phyloP scores from a whole-genome alignment of 2,888 invertebrate genomes.

The Spodoptera littoralis region DNA sequence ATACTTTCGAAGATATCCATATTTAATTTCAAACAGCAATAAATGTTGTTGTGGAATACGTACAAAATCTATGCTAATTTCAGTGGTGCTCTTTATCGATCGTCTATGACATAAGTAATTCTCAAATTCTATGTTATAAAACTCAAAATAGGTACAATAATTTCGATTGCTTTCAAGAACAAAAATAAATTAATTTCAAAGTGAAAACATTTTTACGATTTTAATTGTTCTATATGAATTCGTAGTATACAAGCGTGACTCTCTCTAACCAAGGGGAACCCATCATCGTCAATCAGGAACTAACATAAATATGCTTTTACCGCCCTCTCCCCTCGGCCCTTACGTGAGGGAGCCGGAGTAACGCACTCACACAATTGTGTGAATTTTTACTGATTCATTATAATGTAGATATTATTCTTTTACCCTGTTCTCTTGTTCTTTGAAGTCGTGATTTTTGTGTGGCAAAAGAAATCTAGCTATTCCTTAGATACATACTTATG shows the following conservation, averaged over 20 bases:
- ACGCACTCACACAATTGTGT: constrained; percentile 34
- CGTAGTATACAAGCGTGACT: constrained; percentile 58
- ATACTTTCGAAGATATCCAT: too few species aligned
- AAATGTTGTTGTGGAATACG: too few species aligned
- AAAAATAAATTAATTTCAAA: not conserved
- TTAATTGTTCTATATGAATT: constrained; percentile 37
- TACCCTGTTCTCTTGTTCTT: constrained; percentile 5
- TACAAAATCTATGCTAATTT: too few species aligned
- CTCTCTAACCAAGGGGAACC: constrained; percentile 73
- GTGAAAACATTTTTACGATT: too few species aligned
- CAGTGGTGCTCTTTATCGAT: too few species aligned
- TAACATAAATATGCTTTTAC: constrained; percentile 87
- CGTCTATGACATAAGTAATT: too few species aligned
- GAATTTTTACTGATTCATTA: constrained; percentile 44
- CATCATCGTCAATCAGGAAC: constrained; percentile 84
- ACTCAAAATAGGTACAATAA: too few species aligned
- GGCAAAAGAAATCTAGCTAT: not conserved
- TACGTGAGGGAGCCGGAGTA: constrained; percentile 32
- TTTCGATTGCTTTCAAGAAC: too few species aligned
- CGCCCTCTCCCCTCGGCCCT: constrained; percentile 53
- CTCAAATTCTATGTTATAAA: too few species aligned
- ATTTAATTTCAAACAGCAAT: too few species aligned
- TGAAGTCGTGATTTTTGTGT: not conserved
- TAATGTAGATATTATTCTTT: constrained; percentile 19
- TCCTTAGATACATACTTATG: too few species aligned